Evolutionary conservation across 2,113 vertebrate genomes (phyloP).

Genomic region (Tychaedon coryphoeus): DNA sequence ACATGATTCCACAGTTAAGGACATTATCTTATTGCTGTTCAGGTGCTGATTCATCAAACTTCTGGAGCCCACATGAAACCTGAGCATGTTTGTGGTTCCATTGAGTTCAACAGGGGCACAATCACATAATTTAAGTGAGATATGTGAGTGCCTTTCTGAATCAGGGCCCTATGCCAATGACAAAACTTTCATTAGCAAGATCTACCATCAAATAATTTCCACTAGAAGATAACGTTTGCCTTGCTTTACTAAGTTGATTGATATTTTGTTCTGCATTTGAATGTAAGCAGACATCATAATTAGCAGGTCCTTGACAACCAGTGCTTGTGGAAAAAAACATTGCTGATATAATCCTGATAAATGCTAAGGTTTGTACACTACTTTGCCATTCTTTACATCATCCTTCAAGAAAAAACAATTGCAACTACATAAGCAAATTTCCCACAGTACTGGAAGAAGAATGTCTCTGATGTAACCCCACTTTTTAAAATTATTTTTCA

Average conservation of each 20-base stretch:
- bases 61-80: neutral
- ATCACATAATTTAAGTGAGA: neutral
- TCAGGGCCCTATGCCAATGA: neutral
- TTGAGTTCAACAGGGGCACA: neutral
- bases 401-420: neutral
- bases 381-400: neutral
- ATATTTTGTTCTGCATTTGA: neutral
- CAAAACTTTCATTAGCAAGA: neutral
- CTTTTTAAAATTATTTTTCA: neutral
- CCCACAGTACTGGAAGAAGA: neutral
- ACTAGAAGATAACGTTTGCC: neutral
- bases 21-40: neutral
- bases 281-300: neutral
- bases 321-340: neutral
- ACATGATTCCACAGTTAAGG: neutral
- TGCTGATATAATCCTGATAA: neutral
- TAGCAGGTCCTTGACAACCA: neutral
- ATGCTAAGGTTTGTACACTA: neutral
- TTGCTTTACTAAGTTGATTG: neutral
- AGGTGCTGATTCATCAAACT: slow-evolving; percentile 29
- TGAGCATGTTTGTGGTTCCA: neutral
- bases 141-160: neutral
- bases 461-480: neutral
- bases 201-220: neutral
- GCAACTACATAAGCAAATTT: neutral